Base-by-base conservation (phyloP, 2,113 vertebrate genomes). In the Dendrocopos noguchii region DNA sequence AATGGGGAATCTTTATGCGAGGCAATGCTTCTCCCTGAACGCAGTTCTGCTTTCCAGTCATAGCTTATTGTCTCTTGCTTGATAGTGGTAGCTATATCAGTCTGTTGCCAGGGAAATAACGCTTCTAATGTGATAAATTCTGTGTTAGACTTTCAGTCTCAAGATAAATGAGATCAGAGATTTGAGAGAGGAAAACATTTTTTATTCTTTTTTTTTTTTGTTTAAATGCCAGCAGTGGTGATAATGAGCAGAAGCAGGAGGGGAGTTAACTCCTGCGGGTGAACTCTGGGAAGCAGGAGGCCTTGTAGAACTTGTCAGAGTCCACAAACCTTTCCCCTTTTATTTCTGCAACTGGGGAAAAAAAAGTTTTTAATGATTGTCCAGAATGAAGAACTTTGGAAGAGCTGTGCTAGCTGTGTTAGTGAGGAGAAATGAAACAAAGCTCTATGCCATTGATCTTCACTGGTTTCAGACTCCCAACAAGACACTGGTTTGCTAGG, bases 91-190 rank as follows among this genome's bases (percentile, higher is more conserved):
- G 63, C 71, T 82, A 3, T 87, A 73, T 71, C 52, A 29, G 81
- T 74, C 65, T 78, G 94, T 84, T 89, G 57, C 55, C 82, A 87
- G 81, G 74, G 67, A 68, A 87, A 83, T 75, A 60, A 87, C 42
- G 59, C 29, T 87, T 84, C 61, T 80, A 81, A 36, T 53, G 61
- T 73, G 89, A 90, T 80, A 90, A 93, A 90, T 86, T 57, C 53
- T 42, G 31, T 80, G 81, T 47, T 89, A 65, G 34, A 93, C 60
- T 52, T 81, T 84, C 57, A 91, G 66, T 78, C 36, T 27, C 36
- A 60, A 73, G 75, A 72, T 25, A 91, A 91, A 93, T 65, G 75
- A 91, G 71, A 89, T 60, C 33, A 39, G 28, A 88, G 77, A 73
- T 64, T 72, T 77, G 80, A 85, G 44, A 70, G 84, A 72, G 71